Conservation (phyloP, 2,888 invertebrate species). For the Tachina fera region DNA sequence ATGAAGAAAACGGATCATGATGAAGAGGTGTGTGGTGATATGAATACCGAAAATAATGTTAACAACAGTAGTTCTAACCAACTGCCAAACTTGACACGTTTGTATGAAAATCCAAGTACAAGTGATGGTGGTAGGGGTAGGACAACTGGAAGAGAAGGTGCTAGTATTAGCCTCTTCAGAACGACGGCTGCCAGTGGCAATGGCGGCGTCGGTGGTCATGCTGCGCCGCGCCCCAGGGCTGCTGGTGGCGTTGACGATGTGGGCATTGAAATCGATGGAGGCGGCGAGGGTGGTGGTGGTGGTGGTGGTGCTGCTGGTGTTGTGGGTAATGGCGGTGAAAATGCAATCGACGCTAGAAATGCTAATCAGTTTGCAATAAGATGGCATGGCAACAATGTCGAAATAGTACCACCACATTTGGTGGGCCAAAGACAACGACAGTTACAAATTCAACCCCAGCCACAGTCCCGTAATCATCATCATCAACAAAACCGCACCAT, state of each 20-base stretch:
- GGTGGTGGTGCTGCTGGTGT: constrained; percentile 24
- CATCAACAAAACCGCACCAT: constrained; percentile 63
- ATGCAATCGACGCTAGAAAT: constrained; percentile 50
- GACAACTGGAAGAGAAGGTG: constrained; percentile 67
- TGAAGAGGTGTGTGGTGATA: constrained; percentile 87
- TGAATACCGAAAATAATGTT: constrained; percentile 62
- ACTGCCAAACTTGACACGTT: constrained; percentile 63
- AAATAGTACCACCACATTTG: constrained; percentile 61
- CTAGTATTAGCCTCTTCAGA: constrained; percentile 58
- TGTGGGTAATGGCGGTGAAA: constrained; percentile 45
- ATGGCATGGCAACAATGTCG: constrained; percentile 63
- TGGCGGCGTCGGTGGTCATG: constrained; percentile 74
- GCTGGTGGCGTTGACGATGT: constrained; percentile 73
- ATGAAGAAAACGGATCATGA: constrained; percentile 93
- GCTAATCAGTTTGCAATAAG: constrained; percentile 58
- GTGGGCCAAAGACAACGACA: constrained; percentile 58
- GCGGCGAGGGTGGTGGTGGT: constrained; percentile 50
- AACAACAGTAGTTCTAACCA: constrained; percentile 65
- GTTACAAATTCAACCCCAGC: constrained; percentile 67
- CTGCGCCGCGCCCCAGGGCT: constrained; percentile 75
- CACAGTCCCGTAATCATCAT: constrained; percentile 64
- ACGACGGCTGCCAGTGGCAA: constrained; percentile 75
- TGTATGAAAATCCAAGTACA: constrained; percentile 68
- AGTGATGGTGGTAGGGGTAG: constrained; percentile 69
- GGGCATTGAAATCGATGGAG: constrained; percentile 55